Percentiles rank a stretch among this genome's conserved stretches.
Conservation (phyloP, 2,113 vertebrate species). For the Salminus brasiliensis region DNA sequence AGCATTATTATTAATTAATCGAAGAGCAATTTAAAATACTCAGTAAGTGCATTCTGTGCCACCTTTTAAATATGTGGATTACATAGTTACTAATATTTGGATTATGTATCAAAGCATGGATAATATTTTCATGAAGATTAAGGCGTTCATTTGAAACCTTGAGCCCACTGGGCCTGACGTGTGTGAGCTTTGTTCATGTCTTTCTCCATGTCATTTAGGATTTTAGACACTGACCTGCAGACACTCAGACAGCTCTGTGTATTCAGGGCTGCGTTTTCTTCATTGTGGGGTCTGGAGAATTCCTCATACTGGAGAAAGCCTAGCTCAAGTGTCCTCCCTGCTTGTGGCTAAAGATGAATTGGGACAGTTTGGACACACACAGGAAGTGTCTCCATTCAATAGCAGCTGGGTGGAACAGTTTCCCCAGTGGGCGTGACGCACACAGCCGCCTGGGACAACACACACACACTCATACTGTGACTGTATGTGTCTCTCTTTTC, state of each 20-base stretch:
- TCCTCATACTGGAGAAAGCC: neutral
- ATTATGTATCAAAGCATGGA: too few relatives aligned
- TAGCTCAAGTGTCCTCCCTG: neutral
- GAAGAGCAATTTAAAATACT: too few relatives aligned
- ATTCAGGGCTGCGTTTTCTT: neutral
- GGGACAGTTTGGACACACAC: constrained; percentile 57
- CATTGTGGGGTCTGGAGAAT: neutral
- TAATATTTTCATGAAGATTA: too few relatives aligned
- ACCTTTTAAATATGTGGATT: too few relatives aligned
- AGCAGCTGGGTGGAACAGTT: constrained; percentile 84
- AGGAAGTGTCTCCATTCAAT: constrained; percentile 83
- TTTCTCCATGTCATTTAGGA: too few relatives aligned
- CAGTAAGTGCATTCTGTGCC: too few relatives aligned
- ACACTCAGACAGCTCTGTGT: neutral
- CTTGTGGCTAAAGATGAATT: constrained; percentile 52
- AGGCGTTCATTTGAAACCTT: too few relatives aligned
- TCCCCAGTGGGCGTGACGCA: constrained; percentile 64
- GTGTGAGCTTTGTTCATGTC: too few relatives aligned
- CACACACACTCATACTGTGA: constrained; percentile 15
- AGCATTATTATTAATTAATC: too few relatives aligned
- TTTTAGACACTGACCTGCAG: too few relatives aligned
- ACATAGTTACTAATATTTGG: too few relatives aligned
- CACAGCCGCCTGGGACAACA: constrained; percentile 53
- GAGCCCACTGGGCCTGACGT: too few relatives aligned
- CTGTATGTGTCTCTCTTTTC: neutral